Percentiles rank a stretch among this genome's conserved stretches.
phyloP scores from a whole-genome alignment of 2,888 invertebrate genomes.

The Agriopis leucophaearia region DNA sequence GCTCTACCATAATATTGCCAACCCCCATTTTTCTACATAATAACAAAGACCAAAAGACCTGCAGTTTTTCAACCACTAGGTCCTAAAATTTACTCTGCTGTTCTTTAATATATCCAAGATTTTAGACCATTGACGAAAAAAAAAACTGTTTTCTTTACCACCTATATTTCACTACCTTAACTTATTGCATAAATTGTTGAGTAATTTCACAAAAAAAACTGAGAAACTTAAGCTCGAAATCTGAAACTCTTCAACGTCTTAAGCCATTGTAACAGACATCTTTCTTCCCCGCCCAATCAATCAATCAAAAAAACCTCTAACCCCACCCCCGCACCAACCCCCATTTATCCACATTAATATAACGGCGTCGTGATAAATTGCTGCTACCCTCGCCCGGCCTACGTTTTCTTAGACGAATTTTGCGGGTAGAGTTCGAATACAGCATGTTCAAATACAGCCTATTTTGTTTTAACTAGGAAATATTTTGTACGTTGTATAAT shows the following conservation, averaged over 20 bases:
- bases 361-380: constrained; percentile 84
- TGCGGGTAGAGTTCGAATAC: constrained; percentile 58
- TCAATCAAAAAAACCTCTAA: constrained; percentile 49
- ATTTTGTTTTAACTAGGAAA: not conserved
- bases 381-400: constrained; percentile 70
- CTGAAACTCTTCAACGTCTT: not conserved
- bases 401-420: constrained; percentile 84
- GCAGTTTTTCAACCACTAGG: no score
- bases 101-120: no score
- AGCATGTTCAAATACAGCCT: constrained; percentile 62
- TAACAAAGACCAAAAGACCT: no score
- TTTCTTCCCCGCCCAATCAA: constrained; percentile 32
- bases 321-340: constrained; percentile 56
- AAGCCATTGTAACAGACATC: constrained; percentile 19
- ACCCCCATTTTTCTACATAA: no score
- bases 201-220: not conserved
- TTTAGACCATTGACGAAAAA: no score
- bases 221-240: not conserved
- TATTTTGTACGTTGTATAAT: no score
- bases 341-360: constrained; percentile 84
- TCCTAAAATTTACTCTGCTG: no score
- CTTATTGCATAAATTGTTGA: no score
- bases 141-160: no score
- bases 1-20: no score
- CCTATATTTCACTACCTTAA: no score